Percentiles rank a stretch among this genome's conserved stretches.
These are phyloP conservation scores for Echinarachnius parma DNA, from an alignment of 53 echinoderm and acorn worm genomes.

Conservation along the genomic window DNA sequence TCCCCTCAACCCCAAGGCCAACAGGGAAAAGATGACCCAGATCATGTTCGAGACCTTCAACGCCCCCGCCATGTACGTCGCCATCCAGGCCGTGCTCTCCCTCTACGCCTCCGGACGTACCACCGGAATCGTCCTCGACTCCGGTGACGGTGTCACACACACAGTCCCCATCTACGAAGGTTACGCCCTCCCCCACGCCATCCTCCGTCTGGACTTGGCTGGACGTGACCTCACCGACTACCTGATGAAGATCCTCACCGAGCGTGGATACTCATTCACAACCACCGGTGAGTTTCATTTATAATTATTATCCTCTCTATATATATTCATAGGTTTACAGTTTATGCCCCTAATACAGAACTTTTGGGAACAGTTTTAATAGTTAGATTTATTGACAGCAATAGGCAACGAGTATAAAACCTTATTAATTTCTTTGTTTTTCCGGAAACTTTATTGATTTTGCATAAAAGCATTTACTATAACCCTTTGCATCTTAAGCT, in stretches of 20 bases:
- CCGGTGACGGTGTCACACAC: slow-evolving; percentile 93
- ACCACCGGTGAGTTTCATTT: too few species aligned
- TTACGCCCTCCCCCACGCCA: slow-evolving; percentile 66
- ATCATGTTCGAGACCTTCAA: slow-evolving; percentile 60
- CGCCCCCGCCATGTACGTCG: slow-evolving; percentile 49
- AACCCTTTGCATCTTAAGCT: too few species aligned
- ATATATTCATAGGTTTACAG: background rate
- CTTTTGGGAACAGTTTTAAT: background rate
- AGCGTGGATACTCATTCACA: slow-evolving; percentile 63
- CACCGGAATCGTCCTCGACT: slow-evolving; percentile 88
- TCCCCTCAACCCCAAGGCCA: slow-evolving; percentile 89
- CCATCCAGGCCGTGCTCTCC: slow-evolving; percentile 66
- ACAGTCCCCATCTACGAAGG: slow-evolving; percentile 87
- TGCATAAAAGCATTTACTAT: too few species aligned
- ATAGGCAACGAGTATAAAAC: too few species aligned
- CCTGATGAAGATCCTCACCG: slow-evolving; percentile 66
- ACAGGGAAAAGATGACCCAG: slow-evolving; percentile 96
- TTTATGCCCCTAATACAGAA: background rate
- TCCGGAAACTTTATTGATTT: too few species aligned
- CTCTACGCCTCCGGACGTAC: slow-evolving; percentile 93
- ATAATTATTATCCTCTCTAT: background rate
- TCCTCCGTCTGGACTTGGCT: slow-evolving; percentile 64
- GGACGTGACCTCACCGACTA: slow-evolving; percentile 61
- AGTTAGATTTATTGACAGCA: too few species aligned
- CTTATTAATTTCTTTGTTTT: too few species aligned